Conservation (phyloP, 2,888 invertebrate species). For the Athetis lepigone region DNA sequence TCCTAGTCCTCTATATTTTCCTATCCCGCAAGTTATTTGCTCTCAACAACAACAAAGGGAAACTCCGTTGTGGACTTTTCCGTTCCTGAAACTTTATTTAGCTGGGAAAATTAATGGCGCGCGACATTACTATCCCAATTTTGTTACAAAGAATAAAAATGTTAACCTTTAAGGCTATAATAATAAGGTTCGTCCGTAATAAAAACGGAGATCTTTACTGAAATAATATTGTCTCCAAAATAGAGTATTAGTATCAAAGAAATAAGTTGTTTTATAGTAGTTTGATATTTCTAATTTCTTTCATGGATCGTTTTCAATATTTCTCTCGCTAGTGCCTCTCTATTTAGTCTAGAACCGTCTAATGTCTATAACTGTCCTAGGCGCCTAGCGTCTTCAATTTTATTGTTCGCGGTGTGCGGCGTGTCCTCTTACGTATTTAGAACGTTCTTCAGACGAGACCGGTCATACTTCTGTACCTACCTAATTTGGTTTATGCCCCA, state of each 20-base stretch:
- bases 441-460: constrained; percentile 39
- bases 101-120: constrained; percentile 62
- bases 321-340: constrained; percentile 21
- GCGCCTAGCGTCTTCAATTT: constrained; percentile 36
- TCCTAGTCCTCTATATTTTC: constrained; percentile 57
- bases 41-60: constrained; percentile 60
- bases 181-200: constrained; percentile 47
- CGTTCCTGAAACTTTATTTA: constrained; percentile 66
- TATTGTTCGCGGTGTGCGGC: constrained; percentile 27
- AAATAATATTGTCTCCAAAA: constrained; percentile 37
- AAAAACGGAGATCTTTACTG: constrained; percentile 25
- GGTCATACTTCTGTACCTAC: constrained; percentile 18
- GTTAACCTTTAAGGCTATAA: constrained; percentile 55
- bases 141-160: constrained; percentile 51
- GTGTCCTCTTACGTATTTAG: constrained; percentile 42
- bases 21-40: constrained; percentile 63
- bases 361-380: constrained; percentile 40
- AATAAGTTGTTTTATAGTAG: constrained; percentile 1
- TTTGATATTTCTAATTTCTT: constrained; percentile 12
- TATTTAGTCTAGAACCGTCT: constrained; percentile 19
- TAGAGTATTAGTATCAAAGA: constrained; percentile 24
- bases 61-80: constrained; percentile 64
- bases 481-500: constrained; percentile 43
- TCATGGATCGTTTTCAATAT: constrained; percentile 23
- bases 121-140: constrained; percentile 60